Percentiles rank a stretch among this genome's conserved stretches.
Conservation (phyloP, 1,140 invertebrate species). For the Linepithema humile region DNA sequence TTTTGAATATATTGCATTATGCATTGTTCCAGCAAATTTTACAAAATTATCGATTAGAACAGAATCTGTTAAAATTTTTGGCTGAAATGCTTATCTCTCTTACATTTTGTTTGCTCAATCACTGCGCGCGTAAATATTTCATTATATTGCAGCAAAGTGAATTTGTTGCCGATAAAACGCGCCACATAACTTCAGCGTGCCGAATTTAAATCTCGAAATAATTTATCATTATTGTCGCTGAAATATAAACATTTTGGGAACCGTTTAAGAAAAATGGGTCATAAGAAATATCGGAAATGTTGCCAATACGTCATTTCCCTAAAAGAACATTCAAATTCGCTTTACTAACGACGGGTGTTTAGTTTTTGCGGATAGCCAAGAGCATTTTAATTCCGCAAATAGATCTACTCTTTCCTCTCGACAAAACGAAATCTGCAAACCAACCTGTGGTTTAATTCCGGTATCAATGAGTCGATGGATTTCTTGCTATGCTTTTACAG, state of each 20-base stretch:
- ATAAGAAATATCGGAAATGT: constrained; percentile 35
- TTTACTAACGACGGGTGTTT: constrained; percentile 11
- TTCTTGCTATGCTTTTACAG: background rate
- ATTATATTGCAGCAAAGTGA: background rate
- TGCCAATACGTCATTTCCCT: constrained; percentile 19
- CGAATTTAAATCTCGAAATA: constrained; percentile 8
- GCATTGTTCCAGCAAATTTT: no score
- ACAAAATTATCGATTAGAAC: no score
- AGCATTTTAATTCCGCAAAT: constrained; percentile 23
- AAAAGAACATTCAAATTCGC: constrained; percentile 34
- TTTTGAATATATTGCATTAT: background rate
- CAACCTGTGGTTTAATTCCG: background rate
- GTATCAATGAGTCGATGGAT: background rate
- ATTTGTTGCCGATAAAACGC: constrained; percentile 15
- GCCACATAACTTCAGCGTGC: background rate
- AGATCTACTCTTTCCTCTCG: background rate
- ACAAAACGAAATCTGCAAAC: background rate
- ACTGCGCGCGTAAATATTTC: background rate
- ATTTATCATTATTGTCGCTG: background rate
- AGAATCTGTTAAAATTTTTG: no score
- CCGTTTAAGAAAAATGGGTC: constrained; percentile 6
- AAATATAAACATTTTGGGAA: constrained; percentile 1
- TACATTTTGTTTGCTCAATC: background rate
- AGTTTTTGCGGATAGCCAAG: constrained; percentile 22
- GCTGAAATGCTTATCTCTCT: no score